Base-by-base conservation (phyloP, 2,888 invertebrate genomes). In the Agrochola macilenta region DNA sequence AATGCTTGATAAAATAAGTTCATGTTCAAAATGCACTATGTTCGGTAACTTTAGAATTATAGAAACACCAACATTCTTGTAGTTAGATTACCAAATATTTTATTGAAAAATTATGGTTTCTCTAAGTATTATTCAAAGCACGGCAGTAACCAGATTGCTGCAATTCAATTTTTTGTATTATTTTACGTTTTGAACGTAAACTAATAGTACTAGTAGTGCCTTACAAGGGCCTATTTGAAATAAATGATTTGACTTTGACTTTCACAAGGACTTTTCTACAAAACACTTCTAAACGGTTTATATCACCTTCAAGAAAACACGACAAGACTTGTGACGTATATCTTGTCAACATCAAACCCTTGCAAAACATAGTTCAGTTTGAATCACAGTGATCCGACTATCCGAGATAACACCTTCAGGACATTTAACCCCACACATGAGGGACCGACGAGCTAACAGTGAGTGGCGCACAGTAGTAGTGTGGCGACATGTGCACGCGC, bases 381-480 rank as follows among this genome's bases (percentile, higher is more conserved):
- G 46, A n/a, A 49, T 61, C 60, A 14, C 3, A 5, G 5, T 65
- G 69, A 81, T 81, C 20, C n/a, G n/a, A n/a, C n/a, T n/a, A n/a
- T n/a, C n/a, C n/a, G 0, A 80, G 81, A 82, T 74, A 84, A 17
- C 81, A 80, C 69, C 57, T 84, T 63, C n/a, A 17, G 17, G 52
- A 84, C 52, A 68, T 84, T 68, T 84, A 84, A 82, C 74, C 80
- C 66, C 70, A 49, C 52, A 26, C 66, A 4, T 71, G 84, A 82
- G 26, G 49, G 78, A 77, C 78, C 57, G 75, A 75, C 69, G 76
- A 26, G 76, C 76, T 76, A 86, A 84, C 78, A 70, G 75, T 84
- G 87, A 87, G 88, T 86, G 87, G 79, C 88, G 77, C 76, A 88
- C 82, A 88, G 87, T 88, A 74, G 87, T 52, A 69, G 73, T 52